These are phyloP conservation scores for Paramormyrops hopkinsi DNA, from an alignment of 2,797 vertebrate species.

Conservation along the genomic window DNA sequence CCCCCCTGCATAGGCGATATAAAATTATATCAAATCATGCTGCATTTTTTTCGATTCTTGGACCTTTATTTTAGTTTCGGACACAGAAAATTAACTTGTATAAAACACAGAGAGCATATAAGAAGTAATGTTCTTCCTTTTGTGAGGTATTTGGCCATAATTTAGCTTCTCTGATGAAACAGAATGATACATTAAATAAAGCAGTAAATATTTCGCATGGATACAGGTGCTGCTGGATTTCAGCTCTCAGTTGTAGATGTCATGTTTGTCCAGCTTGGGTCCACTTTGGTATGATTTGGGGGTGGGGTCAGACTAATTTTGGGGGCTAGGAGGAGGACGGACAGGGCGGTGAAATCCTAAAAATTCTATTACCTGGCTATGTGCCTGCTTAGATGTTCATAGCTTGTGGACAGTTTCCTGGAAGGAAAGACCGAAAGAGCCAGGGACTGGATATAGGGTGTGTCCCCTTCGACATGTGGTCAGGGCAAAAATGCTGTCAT, in stretches of 20 bases:
- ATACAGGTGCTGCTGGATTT: background rate
- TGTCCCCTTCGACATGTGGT: background rate
- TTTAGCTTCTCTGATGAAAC: background rate
- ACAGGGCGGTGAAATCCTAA: background rate
- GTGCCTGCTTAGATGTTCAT: background rate
- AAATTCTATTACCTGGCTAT: background rate
- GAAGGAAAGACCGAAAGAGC: background rate
- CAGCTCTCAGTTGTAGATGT: background rate
- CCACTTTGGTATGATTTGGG: background rate
- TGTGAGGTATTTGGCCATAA: background rate
- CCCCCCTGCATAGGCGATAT: background rate
- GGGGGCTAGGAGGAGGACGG: background rate
- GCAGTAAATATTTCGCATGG: background rate
- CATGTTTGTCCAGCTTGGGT: background rate
- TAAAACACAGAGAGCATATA: background rate
- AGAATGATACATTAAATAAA: background rate
- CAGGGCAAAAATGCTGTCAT: background rate
- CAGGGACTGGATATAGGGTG: background rate
- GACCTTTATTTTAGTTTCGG: background rate
- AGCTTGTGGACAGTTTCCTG: background rate
- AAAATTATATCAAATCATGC: background rate
- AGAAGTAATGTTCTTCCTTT: background rate
- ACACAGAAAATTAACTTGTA: background rate
- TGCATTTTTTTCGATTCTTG: background rate
- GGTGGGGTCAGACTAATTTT: background rate